Evolutionary conservation across 2,888 invertebrate species (phyloP).

Genomic region (Caenorhabditis angaria): DNA sequence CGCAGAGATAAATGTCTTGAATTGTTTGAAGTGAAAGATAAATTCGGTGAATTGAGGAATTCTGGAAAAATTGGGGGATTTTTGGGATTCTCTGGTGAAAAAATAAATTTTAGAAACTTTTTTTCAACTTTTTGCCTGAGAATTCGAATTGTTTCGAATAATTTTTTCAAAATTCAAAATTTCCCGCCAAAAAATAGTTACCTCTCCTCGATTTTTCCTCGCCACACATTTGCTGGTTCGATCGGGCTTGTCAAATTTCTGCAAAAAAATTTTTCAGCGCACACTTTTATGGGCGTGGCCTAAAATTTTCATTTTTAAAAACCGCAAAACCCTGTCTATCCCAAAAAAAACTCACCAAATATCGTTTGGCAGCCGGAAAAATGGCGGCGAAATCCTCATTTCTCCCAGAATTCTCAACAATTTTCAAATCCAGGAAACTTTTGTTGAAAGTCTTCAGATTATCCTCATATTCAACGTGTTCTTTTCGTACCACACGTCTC

Average conservation of each 20-base stretch:
- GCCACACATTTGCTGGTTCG: background rate
- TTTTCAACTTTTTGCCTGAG: background rate
- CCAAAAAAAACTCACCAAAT: conserved; percentile 5
- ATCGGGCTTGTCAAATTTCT: conserved; percentile 17
- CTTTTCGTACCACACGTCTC: conserved; percentile 9
- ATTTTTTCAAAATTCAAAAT: background rate
- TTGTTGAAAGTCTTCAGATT: conserved; percentile 27
- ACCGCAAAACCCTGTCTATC: too few species aligned
- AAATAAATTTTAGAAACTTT: background rate
- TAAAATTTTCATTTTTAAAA: too few species aligned
- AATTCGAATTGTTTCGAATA: too few species aligned
- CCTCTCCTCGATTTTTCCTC: conserved; percentile 1
- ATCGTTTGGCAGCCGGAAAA: conserved; percentile 4
- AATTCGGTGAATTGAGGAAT: background rate
- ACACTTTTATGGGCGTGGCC: background rate
- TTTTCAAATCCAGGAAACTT: conserved; percentile 14
- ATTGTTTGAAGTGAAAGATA: background rate
- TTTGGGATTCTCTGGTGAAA: too few species aligned
- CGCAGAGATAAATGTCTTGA: conserved; percentile 15
- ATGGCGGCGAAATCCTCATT: background rate
- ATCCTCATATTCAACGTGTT: conserved; percentile 10
- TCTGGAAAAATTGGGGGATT: too few species aligned
- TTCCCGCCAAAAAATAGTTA: too few species aligned
- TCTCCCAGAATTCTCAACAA: background rate
- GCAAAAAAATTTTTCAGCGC: background rate